Conservation (phyloP, 2,113 vertebrate genomes). For the Xenopus borealis region DNA sequence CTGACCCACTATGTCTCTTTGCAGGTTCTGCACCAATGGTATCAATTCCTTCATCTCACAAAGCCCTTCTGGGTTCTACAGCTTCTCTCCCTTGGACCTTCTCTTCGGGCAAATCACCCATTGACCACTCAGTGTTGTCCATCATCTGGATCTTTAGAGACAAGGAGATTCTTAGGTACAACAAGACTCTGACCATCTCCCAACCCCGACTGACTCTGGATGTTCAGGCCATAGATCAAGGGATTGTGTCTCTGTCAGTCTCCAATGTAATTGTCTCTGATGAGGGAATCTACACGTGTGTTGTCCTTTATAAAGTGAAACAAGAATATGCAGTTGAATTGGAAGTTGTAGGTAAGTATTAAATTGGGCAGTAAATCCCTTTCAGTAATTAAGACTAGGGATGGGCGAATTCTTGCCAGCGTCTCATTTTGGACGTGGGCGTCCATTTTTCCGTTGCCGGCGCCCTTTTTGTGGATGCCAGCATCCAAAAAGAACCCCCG, state of each 20-base stretch:
- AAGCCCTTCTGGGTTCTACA: background rate
- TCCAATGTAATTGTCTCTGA: too few relatives aligned
- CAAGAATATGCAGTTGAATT: too few relatives aligned
- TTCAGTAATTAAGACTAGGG: too few relatives aligned
- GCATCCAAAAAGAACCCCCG: too few relatives aligned
- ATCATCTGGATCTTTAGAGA: conserved; percentile 4
- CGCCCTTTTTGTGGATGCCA: too few relatives aligned
- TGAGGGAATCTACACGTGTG: too few relatives aligned
- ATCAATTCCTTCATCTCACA: background rate
- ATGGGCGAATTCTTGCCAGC: too few relatives aligned
- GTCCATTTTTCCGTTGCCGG: too few relatives aligned
- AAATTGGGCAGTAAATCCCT: too few relatives aligned
- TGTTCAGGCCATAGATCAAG: background rate
- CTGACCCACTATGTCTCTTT: background rate
- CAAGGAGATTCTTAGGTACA: background rate
- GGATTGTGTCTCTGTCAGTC: background rate
- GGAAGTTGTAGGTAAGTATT: too few relatives aligned
- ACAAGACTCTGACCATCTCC: background rate
- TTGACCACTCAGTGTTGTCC: background rate
- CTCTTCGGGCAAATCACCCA: background rate
- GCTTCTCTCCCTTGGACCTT: background rate
- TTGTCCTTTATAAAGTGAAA: too few relatives aligned
- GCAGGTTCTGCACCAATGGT: background rate
- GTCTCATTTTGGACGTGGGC: too few relatives aligned
- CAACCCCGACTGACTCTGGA: background rate